Conservation (phyloP, 2,888 invertebrate genomes). For the Agriopis aurantiaria region DNA sequence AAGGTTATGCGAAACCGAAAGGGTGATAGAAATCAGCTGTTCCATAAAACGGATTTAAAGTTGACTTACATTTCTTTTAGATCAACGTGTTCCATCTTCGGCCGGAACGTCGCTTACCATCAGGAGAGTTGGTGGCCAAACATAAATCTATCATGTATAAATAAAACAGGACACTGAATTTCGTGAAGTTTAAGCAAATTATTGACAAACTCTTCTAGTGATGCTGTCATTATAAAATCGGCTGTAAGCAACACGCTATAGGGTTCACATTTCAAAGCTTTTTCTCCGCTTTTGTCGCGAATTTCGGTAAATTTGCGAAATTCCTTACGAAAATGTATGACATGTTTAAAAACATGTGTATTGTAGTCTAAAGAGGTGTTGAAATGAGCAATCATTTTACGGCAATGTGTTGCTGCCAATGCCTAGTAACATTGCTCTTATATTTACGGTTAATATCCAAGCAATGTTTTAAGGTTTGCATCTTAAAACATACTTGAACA, state of each 20-base stretch:
- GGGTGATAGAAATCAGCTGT: too few relatives aligned
- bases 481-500: too few relatives aligned
- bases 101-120: too few relatives aligned
- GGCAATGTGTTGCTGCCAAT: background rate
- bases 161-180: too few relatives aligned
- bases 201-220: too few relatives aligned
- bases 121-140: too few relatives aligned
- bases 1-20: background rate
- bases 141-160: too few relatives aligned
- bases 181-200: too few relatives aligned
- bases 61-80: too few relatives aligned
- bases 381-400: slow-evolving; percentile 3
- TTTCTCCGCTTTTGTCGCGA: background rate
- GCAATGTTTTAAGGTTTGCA: background rate
- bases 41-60: too few relatives aligned
- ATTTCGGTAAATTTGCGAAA: background rate
- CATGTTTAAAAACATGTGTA: background rate
- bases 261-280: background rate
- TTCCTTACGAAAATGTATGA: background rate
- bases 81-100: too few relatives aligned
- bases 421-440: background rate
- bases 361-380: background rate
- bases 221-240: background rate
- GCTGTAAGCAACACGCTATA: background rate
- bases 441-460: background rate